These are phyloP conservation scores for Lethrus apterus DNA, from an alignment of 1,140 invertebrate genomes.

Conservation along the genomic window DNA sequence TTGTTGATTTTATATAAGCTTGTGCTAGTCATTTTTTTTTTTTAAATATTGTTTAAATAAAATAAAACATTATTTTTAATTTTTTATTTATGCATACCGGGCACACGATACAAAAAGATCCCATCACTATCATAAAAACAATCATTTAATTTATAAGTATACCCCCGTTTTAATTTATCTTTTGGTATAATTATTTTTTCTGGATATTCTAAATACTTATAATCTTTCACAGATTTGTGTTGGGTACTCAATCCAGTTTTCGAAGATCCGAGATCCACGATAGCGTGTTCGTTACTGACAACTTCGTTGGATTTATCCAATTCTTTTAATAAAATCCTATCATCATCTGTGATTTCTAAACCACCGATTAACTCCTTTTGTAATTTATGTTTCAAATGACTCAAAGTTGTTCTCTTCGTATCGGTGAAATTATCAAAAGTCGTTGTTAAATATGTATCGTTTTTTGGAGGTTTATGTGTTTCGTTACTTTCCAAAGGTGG, in stretches of 20 bases:
- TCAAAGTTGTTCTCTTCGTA: too few species aligned
- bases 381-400: too few species aligned
- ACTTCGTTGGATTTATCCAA: neutral
- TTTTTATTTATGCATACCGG: conserved; percentile 47
- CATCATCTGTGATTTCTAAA: conserved; percentile 1
- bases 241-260: neutral
- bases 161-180: conserved; percentile 49
- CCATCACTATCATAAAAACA: conserved; percentile 72
- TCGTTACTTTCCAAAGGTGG: neutral
- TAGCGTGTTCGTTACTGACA: neutral
- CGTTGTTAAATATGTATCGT: conserved; percentile 1
- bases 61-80: conserved; percentile 11
- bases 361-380: too few species aligned
- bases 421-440: neutral
- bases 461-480: neutral
- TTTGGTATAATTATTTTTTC: conserved; percentile 59
- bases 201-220: conserved; percentile 42
- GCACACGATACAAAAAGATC: conserved; percentile 64
- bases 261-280: neutral
- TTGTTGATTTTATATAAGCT: conserved; percentile 3
- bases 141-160: conserved; percentile 63
- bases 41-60: conserved; percentile 11
- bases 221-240: conserved; percentile 3
- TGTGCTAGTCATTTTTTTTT: conserved; percentile 16
- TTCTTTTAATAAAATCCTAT: conserved; percentile 1